phyloP scores from a whole-genome alignment of 92 coral and sea anemone genomes.

The Siderastrea siderea region DNA sequence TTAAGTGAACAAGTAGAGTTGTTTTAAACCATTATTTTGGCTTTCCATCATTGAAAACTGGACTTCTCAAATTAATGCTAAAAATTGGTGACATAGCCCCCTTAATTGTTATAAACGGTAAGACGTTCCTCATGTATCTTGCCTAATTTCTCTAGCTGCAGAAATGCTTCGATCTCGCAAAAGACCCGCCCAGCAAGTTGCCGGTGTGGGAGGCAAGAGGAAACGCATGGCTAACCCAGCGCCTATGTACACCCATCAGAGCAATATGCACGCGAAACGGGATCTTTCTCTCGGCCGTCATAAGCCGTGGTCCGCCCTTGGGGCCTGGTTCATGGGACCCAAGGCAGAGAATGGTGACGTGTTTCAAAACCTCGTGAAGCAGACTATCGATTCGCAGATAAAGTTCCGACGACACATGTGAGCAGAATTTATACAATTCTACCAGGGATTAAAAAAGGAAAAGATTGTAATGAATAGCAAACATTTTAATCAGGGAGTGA shows the following conservation, averaged over 20 bases:
- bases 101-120: too few relatives aligned
- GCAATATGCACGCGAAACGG: conserved; percentile 16
- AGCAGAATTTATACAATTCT: not conserved
- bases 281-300: conserved; percentile 33
- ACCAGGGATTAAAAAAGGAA: not conserved
- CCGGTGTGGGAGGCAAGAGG: conserved; percentile 23
- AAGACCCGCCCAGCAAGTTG: conserved; percentile 15
- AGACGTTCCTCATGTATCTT: too few relatives aligned
- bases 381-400: conserved; percentile 72
- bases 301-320: conserved; percentile 74
- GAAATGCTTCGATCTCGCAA: conserved; percentile 29
- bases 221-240: conserved; percentile 11
- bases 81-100: too few relatives aligned
- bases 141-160: not conserved
- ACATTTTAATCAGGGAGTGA: not conserved
- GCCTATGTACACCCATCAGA: conserved; percentile 49
- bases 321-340: conserved; percentile 87
- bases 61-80: too few relatives aligned
- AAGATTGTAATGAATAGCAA: not conserved
- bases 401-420: conserved; percentile 57
- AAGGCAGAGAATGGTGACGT: conserved; percentile 85
- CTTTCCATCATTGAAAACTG: too few relatives aligned
- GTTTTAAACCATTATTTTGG: too few relatives aligned
- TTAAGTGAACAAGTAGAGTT: too few relatives aligned
- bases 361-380: conserved; percentile 68